Conservation (phyloP, 2,797 vertebrate genomes). For the Liasis olivaceus region DNA sequence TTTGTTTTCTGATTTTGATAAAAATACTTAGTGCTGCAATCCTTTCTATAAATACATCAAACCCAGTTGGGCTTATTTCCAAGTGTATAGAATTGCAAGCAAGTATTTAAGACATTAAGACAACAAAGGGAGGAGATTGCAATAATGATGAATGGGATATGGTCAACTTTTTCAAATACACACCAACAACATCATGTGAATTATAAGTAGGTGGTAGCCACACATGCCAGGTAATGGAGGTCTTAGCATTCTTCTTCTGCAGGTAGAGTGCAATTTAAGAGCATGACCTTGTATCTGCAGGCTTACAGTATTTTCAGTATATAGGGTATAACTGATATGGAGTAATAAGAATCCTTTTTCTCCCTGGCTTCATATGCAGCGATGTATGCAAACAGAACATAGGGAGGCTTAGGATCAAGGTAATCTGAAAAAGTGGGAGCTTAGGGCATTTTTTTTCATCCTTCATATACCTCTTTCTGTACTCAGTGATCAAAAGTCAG, state of each 20-base stretch:
- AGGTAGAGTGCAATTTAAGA: background rate
- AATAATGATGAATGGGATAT: constrained; percentile 42
- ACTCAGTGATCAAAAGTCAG: background rate
- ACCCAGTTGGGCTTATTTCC: background rate
- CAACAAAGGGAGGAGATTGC: constrained; percentile 12
- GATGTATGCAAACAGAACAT: background rate
- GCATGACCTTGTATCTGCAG: background rate
- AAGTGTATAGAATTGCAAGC: background rate
- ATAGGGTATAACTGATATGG: background rate
- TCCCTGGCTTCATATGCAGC: background rate
- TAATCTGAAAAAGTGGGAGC: too few species aligned
- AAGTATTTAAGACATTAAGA: background rate
- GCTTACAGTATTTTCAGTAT: background rate
- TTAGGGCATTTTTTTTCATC: too few species aligned
- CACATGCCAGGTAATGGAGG: background rate
- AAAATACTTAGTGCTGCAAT: background rate
- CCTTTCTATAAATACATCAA: background rate
- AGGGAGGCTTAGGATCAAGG: background rate
- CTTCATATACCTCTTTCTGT: background rate
- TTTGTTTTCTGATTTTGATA: constrained; percentile 37
- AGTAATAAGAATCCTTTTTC: background rate
- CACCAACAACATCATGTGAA: background rate
- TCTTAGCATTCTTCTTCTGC: background rate
- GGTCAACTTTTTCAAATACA: constrained; percentile 38
- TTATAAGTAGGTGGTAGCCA: background rate